Evolutionary conservation across 2,888 invertebrate genomes (phyloP), one percentile per base, ranked within the genome.

Genomic region (Chaitophorus viminalis): DNA sequence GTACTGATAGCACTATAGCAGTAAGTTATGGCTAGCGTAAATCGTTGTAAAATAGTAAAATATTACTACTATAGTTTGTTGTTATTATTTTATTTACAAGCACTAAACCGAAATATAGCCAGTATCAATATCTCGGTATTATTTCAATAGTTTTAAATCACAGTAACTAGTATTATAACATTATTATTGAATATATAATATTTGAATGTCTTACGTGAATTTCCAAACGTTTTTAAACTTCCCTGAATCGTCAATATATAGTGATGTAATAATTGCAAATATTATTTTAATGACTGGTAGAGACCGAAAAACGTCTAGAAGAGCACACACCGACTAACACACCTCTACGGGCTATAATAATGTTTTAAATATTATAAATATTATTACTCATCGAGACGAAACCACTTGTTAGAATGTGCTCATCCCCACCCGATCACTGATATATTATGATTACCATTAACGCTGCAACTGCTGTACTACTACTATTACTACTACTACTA

Each of bases 361-460:
- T 85, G 33, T 77, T n/a, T n/a, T n/a, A n/a, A n/a, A n/a, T 14
- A 46, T 46, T 46, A 46, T 14, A 46, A 46, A 46, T 85, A 46
- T 78, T 78, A 72, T 78, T 86, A 79, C 70, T 85, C 85, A 85
- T 86, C 72, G 36, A 39, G 79, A n/a, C 25, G 39, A 77, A 70
- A 78, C 86, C 86, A 86, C 86, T 86, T 79, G 86, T 86, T 86
- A 39, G 86, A 78, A 79, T 60, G 52, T 6, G 25, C 68, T 52
- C 11, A 17, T 75, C n/a, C 39, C 75, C 39, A 54, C 60, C 75
- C 46, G 8, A 79, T 79, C 39, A 65, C n/a, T 29, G 36, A 78
- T 36, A 74, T 21, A 9, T 77, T 29, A 31, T 33, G 36, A 36
- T 79, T 79, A 77, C 25, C 25, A 54, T 46, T 33, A 33, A 21